phyloP scores from a whole-genome alignment of 2,888 invertebrate genomes.

The Acanthoscelides obtectus region DNA sequence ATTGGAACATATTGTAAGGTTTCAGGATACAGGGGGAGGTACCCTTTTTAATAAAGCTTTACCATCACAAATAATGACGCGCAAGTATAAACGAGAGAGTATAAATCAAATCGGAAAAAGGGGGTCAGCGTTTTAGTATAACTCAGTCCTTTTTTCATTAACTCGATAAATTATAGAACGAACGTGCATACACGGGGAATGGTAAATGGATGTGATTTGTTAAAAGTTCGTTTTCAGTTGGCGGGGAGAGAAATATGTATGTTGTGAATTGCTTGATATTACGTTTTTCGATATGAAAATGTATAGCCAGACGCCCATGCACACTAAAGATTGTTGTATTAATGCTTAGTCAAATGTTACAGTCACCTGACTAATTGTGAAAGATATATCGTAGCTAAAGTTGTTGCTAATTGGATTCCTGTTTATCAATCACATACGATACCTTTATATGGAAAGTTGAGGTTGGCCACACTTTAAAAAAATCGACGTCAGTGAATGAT shows the following conservation, averaged over 20 bases:
- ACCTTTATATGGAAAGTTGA: too few relatives aligned
- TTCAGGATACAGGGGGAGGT: conserved; percentile 25
- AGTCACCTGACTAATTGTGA: too few relatives aligned
- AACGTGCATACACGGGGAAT: background rate
- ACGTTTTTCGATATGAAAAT: background rate
- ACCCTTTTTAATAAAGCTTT: conserved; percentile 2
- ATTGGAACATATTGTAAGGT: conserved; percentile 36
- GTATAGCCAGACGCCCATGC: too few relatives aligned
- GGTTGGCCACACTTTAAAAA: too few relatives aligned
- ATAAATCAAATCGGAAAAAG: background rate
- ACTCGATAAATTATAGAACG: background rate
- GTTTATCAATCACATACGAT: too few relatives aligned
- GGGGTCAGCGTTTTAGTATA: background rate
- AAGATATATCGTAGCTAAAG: too few relatives aligned
- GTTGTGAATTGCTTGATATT: too few relatives aligned
- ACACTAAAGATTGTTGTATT: too few relatives aligned
- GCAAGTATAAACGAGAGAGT: background rate
- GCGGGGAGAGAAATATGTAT: background rate
- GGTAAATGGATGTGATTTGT: background rate
- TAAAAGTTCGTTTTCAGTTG: background rate
- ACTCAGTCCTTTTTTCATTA: background rate
- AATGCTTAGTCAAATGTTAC: too few relatives aligned
- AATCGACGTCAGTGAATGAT: too few relatives aligned
- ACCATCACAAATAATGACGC: background rate
- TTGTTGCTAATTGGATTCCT: too few relatives aligned